Percentiles rank a stretch among this genome's conserved stretches.
phyloP scores from a whole-genome alignment of 2,113 vertebrate species.

The Neolamprologus modestus region DNA sequence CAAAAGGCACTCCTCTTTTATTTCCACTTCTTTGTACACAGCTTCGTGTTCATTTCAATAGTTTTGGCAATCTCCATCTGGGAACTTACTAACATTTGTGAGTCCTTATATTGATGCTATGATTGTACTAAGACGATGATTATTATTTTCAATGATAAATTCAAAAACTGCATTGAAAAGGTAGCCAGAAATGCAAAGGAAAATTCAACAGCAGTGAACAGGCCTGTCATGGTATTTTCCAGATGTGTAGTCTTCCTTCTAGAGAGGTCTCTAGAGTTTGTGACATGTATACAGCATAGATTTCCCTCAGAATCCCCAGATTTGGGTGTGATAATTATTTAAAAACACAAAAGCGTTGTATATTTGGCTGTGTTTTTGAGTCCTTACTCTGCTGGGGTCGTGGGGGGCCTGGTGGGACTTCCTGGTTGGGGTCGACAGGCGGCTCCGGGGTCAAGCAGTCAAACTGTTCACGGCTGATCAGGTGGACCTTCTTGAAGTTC shows the following conservation, averaged over 20 bases:
- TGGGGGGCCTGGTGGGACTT: conserved; percentile 93
- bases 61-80: neutral
- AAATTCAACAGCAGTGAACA: neutral
- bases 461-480: conserved; percentile 96
- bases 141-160: neutral
- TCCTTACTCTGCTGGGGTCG: conserved; percentile 86
- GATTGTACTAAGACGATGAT: fast-evolving
- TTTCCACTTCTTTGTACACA: neutral
- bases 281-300: neutral
- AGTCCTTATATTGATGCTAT: neutral
- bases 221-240: neutral
- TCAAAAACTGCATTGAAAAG: neutral
- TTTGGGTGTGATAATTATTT: neutral
- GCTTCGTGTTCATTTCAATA: fast-evolving
- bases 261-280: neutral
- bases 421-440: conserved; percentile 94
- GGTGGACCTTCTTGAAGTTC: conserved; percentile 99
- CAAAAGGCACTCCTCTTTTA: neutral
- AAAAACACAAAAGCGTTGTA: neutral
- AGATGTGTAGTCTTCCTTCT: neutral
- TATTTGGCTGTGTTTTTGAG: neutral
- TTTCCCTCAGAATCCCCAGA: neutral
- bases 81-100: neutral
- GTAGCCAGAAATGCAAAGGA: neutral
- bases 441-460: conserved; percentile 96